These are phyloP conservation scores for Psammodynastes pulverulentus DNA, from an alignment of 2,113 vertebrate genomes.

Conservation along the genomic window DNA sequence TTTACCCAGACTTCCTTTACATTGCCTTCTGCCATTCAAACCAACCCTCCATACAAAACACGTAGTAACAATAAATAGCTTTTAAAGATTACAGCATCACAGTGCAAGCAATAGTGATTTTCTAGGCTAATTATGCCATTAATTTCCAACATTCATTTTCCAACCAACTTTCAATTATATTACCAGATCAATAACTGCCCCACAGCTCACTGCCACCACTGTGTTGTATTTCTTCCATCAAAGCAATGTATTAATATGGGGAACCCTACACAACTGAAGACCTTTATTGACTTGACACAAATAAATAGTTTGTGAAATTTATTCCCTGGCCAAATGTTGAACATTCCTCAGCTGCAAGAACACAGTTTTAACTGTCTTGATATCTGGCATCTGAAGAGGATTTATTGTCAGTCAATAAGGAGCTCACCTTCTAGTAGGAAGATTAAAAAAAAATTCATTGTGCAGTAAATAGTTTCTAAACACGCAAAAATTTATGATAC, in stretches of 20 bases:
- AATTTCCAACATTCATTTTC: conserved; percentile 46
- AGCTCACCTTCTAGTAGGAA: not conserved
- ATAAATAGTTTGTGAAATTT: conserved; percentile 38
- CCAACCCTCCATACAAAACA: not conserved
- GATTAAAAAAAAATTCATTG: not conserved
- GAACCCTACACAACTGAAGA: not conserved
- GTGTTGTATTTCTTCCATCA: conserved; percentile 15
- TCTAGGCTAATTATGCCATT: conserved; percentile 41
- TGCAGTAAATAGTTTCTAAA: conserved; percentile 13
- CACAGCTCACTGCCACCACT: conserved; percentile 10
- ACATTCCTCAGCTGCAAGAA: not conserved
- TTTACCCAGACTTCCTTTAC: not conserved
- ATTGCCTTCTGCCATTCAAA: not conserved
- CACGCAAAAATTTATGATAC: conserved; percentile 8
- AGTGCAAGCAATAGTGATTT: conserved; percentile 13
- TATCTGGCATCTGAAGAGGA: not conserved
- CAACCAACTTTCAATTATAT: conserved; percentile 34
- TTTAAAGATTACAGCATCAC: conserved; percentile 10
- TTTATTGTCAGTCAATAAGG: not conserved
- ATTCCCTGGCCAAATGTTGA: conserved; percentile 8
- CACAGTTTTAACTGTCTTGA: not conserved
- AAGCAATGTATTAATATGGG: conserved; percentile 32
- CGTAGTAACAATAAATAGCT: not conserved
- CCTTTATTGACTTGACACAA: conserved; percentile 41
- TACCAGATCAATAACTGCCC: conserved; percentile 41